phyloP scores from a whole-genome alignment of 2,113 vertebrate species.

The Dipodomys ordii region DNA sequence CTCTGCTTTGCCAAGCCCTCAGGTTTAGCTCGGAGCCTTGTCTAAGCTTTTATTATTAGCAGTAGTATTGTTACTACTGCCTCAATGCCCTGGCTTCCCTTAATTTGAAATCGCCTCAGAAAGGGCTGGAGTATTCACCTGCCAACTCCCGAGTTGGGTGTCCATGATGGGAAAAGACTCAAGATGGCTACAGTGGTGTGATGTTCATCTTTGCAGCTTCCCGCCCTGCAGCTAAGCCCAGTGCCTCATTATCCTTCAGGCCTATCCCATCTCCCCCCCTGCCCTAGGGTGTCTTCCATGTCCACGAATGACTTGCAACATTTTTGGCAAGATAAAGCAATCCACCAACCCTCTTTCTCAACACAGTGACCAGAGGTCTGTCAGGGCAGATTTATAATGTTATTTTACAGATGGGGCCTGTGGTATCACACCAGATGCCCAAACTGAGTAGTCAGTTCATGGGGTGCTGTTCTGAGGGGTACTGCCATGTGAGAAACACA shows the following conservation, averaged over 20 bases:
- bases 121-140: background rate
- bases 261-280: background rate
- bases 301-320: background rate
- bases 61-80: accelerated
- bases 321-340: background rate
- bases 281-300: too few species aligned
- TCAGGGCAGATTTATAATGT: too few species aligned
- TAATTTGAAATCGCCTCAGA: background rate
- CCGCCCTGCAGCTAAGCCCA: background rate
- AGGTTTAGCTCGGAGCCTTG: background rate
- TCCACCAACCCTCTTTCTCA: background rate
- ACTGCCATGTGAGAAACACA: too few species aligned
- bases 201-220: background rate
- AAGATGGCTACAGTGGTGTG: too few species aligned
- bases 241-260: background rate
- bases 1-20: slow-evolving; percentile 5
- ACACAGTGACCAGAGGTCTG: too few species aligned
- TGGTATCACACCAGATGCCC: too few species aligned
- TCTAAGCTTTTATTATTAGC: background rate
- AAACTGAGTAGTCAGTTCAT: too few species aligned
- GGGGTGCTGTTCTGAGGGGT: too few species aligned
- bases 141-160: background rate
- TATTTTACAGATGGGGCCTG: too few species aligned
- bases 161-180: background rate
- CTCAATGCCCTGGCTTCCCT: background rate